Evolutionary conservation across 2,797 vertebrate species (phyloP), one percentile per base, ranked within the genome.

Genomic region (Arremon brunneinucha): DNA sequence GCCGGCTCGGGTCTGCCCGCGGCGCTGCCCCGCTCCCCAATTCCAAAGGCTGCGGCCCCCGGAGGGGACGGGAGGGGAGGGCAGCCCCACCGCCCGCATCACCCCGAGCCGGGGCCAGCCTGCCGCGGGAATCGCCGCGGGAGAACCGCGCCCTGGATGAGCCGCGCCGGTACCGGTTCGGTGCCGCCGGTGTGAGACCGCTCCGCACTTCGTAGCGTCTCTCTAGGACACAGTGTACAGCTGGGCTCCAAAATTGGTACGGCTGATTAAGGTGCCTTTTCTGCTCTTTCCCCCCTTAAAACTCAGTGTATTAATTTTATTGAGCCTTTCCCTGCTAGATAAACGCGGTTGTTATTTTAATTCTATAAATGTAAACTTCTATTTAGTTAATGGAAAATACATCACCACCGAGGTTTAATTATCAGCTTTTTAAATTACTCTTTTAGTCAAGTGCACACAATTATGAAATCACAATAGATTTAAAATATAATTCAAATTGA

Each of bases 331-430:
- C 28, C 46, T 14, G 30, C 81, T 87, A 71, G 68, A 59, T 82
- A 80, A 96, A 92, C 46, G 75, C 52, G 80, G 26, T 19, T 30
- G 64, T 46, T 79, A 84, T 95, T 97, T 97, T 97, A 95, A 91
- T 96, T 95, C 81, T 95, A 80, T 85, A 97, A 96, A 95, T 96
- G 96, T 72, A 90, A 95, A 94, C 87, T 97, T 96, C 93, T 96
- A 89, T 97, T 95, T 96, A 95, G 90, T 96, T 94, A 95, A 93
- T 96, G 93, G 83, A 93, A 96, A 96, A 96, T 71, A 89, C 96
- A 89, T 86, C 71, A 71, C 67, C 63, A 90, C 67, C 77, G 20
- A 82, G 75, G 76, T 90, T 97, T 96, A 96, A 97, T 97, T 90
- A 76, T 80, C 95, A 91, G 83, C 79, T 94, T 96, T 79, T 85